Base-by-base conservation (phyloP, 2,113 vertebrate species). In the Nycticorax nycticorax region DNA sequence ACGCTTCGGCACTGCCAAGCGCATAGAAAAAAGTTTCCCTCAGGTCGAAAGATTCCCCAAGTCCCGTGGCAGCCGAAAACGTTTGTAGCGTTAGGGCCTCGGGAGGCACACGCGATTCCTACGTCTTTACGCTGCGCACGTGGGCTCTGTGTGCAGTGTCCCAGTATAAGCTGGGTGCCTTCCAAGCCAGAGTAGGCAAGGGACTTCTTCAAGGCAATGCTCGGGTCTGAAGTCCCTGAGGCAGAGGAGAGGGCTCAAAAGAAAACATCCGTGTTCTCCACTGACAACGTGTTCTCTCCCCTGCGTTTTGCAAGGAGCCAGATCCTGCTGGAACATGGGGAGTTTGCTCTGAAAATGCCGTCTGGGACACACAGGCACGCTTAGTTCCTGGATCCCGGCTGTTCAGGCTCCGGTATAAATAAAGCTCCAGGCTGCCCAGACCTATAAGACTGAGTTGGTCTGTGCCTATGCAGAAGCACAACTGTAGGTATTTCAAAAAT, bases 81-180 rank as follows among this genome's bases (percentile, higher is more conserved):
- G 0, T 28, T 28, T 10, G 26, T 26, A 45, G 50, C 55, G 50
- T 10, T 20, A 21, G 72, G 56, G 21, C 11, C 35, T 74, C 66
- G 50, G 1, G 43, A 39, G 59, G 41, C 52, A 63, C 12, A 0
- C 3, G 13, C 14, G n/a, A 11, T 28, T 24, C 12, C 20, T 2
- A 4, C 17, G 11, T 10, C 15, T 13, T 57, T 3, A 32, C 0
- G 2, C 47, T 9, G 3, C 32, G 3, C 12, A 8, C 5, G 0
- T 26, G 10, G 55, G 43, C 55, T 48, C 48, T n/a, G 4, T 2
- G 12, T 12, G 4, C 39, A 5, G 22, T 1, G 1, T 5, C 2
- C 30, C 39, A 1, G 1, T 3, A 2, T 8, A 5, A 24, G 19
- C 48, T 10, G 60, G 21, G 72, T 20, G 59, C 15, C 47, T 39